Conservation (phyloP, 2,888 invertebrate species). For the Drosophila lacicola region DNA sequence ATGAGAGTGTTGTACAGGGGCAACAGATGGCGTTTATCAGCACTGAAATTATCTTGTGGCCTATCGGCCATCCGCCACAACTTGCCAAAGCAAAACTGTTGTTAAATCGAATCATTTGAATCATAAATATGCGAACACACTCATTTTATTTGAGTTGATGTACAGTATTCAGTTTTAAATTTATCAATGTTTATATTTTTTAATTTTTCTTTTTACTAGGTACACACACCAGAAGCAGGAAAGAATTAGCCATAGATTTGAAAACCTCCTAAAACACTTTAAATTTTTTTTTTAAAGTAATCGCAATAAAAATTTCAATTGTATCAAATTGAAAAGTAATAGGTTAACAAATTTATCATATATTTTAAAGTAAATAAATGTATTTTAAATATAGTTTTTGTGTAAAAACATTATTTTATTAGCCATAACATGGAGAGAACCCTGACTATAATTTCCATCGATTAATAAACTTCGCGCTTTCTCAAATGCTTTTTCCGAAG, state of each 20-base stretch:
- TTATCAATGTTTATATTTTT: too few relatives aligned
- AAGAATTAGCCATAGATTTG: too few relatives aligned
- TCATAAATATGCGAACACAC: background rate
- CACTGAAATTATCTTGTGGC: slow-evolving; percentile 3
- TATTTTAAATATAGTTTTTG: slow-evolving; percentile 4
- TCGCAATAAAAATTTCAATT: too few relatives aligned
- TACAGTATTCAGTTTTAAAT: too few relatives aligned
- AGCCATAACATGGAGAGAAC: background rate
- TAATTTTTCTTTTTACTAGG: too few relatives aligned
- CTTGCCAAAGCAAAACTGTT: background rate
- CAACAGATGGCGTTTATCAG: slow-evolving; percentile 1
- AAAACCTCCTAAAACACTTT: too few relatives aligned
- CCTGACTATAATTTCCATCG: background rate
- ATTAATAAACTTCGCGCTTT: slow-evolving; percentile 2
- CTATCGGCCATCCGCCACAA: slow-evolving; percentile 25
- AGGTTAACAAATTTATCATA: background rate
- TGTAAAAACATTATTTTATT: slow-evolving; percentile 22
- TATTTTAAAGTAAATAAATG: background rate
- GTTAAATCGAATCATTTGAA: slow-evolving; percentile 17
- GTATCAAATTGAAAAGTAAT: background rate
- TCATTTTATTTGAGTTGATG: too few relatives aligned
- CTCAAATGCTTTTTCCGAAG: background rate
- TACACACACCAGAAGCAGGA: too few relatives aligned
- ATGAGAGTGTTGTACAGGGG: slow-evolving; percentile 36
- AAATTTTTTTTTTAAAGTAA: too few relatives aligned